Evolutionary conservation across 2,888 invertebrate species (phyloP).

Genomic region (Tinea trinotella): DNA sequence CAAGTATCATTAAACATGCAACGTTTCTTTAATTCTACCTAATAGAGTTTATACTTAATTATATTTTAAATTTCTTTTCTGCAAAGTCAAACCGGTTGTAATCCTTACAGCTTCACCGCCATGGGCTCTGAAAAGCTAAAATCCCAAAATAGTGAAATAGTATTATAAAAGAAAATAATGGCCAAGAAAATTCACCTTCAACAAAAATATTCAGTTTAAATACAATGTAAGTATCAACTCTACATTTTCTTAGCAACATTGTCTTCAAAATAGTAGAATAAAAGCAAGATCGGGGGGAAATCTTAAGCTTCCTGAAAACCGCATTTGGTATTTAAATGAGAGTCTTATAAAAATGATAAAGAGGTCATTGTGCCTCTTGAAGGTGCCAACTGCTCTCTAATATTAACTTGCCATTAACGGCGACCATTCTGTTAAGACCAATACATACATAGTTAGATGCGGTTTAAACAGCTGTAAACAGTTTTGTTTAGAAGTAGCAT

Average conservation of each 20-base stretch:
- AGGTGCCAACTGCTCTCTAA: conserved; percentile 43
- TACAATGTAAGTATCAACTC: background rate
- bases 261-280: background rate
- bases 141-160: too few relatives aligned
- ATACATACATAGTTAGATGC: too few relatives aligned
- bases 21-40: too few relatives aligned
- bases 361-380: conserved; percentile 26
- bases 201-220: background rate
- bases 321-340: conserved; percentile 43
- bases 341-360: conserved; percentile 44
- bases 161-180: background rate
- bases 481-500: too few relatives aligned
- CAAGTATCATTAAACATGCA: too few relatives aligned
- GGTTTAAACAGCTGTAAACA: too few relatives aligned
- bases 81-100: too few relatives aligned
- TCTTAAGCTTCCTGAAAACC: conserved; percentile 10
- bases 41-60: too few relatives aligned
- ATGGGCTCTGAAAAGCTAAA: too few relatives aligned
- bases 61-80: too few relatives aligned
- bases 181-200: background rate
- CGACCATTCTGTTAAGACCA: background rate
- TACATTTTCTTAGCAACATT: background rate
- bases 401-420: conserved; percentile 53
- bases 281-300: conserved; percentile 1
- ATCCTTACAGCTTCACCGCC: too few relatives aligned